Evolutionary conservation across 2,888 invertebrate genomes (phyloP), one percentile per base, ranked within the genome.

Genomic region (Melanotus villosus): DNA sequence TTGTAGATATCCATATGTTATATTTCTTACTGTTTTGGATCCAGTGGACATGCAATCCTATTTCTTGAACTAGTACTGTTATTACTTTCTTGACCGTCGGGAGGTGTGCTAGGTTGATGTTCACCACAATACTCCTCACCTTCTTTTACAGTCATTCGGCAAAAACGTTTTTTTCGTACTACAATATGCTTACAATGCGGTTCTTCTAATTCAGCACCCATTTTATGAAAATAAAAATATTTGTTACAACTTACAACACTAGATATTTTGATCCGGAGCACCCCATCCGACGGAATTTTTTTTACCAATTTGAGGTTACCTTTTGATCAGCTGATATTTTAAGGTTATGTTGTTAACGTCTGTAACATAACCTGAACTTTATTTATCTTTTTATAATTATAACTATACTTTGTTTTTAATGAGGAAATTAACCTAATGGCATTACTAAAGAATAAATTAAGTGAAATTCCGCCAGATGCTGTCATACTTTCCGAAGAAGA

Each of bases 111-210:
- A 0, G 83, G 88, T 70, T 88, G 86, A 80, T 93, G 94, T 79
- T 93, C 93, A 0, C 92, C 93, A 79, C 94, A 94, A 80, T 88
- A 94, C 68, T 87, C 84, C 16, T 88, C 87, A 0, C 90, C 92
- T n/a, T 88, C 86, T 71, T 89, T 89, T 3, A 92, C 90, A 0
- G 90, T 89, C 93, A 94, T 93, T 74, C 92, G 90, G 79, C 94
- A 94, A 71, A 88, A 88, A 1, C 94, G 87, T 79, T 92, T 92
- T 77, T 94, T 94, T 21, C 92, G 86, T 32, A 86, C 78, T 0
- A 94, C 91, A 81, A 89, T 93, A 83, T 87, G 89, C 65, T 89
- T 88, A 76, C 92, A 92, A 73, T 87, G 89, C n/a, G 21, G 23
- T 50, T 18, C 23, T 23, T 41, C 41, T 32, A n/a, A 9, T 34